These are phyloP conservation scores for Chaitophorus viminalis DNA, from an alignment of 2,888 invertebrate species.

Conservation along the genomic window DNA sequence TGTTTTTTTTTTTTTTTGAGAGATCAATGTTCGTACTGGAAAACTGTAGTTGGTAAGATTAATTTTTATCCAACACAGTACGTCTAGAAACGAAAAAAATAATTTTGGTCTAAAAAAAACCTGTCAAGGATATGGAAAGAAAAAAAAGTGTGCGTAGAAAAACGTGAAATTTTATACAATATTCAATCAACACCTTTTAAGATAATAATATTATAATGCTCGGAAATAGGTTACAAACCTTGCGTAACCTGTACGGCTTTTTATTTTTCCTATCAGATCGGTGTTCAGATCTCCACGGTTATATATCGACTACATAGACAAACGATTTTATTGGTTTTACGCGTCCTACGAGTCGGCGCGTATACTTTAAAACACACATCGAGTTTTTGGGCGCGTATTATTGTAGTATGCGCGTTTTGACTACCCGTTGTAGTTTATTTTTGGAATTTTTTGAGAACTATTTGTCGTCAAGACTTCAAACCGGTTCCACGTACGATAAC, in stretches of 20 bases:
- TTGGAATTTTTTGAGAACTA: constrained; percentile 26
- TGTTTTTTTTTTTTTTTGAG: too few species aligned
- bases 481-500: constrained; percentile 35
- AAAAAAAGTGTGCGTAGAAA: not conserved
- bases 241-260: too few species aligned
- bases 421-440: constrained; percentile 22
- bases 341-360: not conserved
- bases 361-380: not conserved
- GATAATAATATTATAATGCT: not conserved
- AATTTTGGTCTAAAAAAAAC: too few species aligned
- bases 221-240: too few species aligned
- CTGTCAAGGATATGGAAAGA: not conserved
- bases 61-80: too few species aligned
- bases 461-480: constrained; percentile 49
- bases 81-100: too few species aligned
- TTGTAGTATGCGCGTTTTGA: not conserved
- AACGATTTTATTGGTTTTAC: constrained; percentile 21
- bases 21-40: too few species aligned
- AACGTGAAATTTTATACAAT: not conserved
- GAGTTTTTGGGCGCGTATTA: not conserved
- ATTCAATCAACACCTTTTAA: not conserved
- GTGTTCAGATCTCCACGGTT: not conserved
- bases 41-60: too few species aligned
- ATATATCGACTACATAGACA: not conserved
- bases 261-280: not conserved